Evolutionary conservation across 2,888 invertebrate genomes (phyloP), one percentile per base, ranked within the genome.

Genomic region (Amblyjoppa fuscipennis): DNA sequence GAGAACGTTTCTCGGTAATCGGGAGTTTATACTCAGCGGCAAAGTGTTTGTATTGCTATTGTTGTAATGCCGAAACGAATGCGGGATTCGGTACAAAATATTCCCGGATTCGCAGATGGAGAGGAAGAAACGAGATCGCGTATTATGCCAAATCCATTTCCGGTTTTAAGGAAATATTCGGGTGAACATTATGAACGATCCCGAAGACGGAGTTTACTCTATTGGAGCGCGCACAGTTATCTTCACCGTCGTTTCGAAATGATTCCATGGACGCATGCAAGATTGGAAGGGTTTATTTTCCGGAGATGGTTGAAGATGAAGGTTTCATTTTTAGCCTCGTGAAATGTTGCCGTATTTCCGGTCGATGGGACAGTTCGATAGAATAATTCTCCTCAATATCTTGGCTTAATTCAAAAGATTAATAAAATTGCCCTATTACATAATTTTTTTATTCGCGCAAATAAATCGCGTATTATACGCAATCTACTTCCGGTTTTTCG

Each of bases 401-500:
- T 20, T 20, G 20, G 20, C 20, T 20, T 20, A 20, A 20, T 20
- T 20, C 20, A 20, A 20, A 20, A 20, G 20, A 20, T 20, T 0
- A 20, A 20, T 20, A 20, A 20, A 20, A 20, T 20, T 20, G 20
- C 20, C 20, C 20, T 20, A 20, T 20, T 20, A 20, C 20, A 20
- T 20, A 20, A 20, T 20, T 20, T 20, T 20, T 20, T 20, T 20
- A 20, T 20, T 20, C 20, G 20, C 20, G 20, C 20, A 20, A 20
- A 20, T 20, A 20, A 20, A 7, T 0, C 7, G 9, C 38, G 38
- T 38, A 38, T 38, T 9, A 38, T 38, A 5, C 38, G 11, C 2
- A 41, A 41, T 41, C 9, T 78, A 80, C 85, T 87, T 81, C 81
- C 77, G 85, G 34, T 6, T 81, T 85, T 84, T 84, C 73, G 70